These are phyloP conservation scores for Myanophis thanlyinensis DNA, from an alignment of 2,113 vertebrate genomes.

Conservation along the genomic window DNA sequence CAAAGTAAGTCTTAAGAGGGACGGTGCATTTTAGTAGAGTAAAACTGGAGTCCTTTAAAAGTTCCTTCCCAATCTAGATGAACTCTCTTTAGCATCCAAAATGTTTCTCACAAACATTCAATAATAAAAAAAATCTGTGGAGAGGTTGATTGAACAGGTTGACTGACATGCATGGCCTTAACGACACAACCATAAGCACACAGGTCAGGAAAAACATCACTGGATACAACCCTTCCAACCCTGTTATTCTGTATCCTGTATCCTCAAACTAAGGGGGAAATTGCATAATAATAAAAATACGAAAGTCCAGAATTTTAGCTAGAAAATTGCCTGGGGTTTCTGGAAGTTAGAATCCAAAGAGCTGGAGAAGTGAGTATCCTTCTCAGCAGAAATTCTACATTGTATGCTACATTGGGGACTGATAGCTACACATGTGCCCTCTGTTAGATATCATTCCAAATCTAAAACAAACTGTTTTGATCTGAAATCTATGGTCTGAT, in stretches of 20 bases:
- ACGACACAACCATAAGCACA: neutral
- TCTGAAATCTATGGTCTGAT: slow-evolving; percentile 26
- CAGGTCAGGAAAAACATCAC: neutral
- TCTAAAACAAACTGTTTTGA: neutral
- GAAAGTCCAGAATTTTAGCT: neutral
- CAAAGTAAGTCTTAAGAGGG: neutral
- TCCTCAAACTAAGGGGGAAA: neutral
- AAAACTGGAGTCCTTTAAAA: neutral
- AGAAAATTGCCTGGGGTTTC: neutral
- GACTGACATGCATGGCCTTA: neutral
- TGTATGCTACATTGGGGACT: neutral
- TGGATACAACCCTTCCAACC: neutral
- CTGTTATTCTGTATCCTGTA: neutral
- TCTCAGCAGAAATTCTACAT: neutral
- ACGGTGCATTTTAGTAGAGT: neutral
- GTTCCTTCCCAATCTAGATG: neutral
- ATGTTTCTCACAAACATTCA: neutral
- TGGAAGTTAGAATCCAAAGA: neutral
- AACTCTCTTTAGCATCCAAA: neutral
- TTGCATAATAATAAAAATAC: neutral
- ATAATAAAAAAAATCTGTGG: neutral
- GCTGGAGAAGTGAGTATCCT: neutral
- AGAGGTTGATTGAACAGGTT: neutral
- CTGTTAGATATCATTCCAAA: neutral
- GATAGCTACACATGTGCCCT: neutral